A percentile compares a stretch with the other conserved stretches of the same genome.
phyloP scores from a whole-genome alignment of 2,113 vertebrate genomes.

The human region DNA sequence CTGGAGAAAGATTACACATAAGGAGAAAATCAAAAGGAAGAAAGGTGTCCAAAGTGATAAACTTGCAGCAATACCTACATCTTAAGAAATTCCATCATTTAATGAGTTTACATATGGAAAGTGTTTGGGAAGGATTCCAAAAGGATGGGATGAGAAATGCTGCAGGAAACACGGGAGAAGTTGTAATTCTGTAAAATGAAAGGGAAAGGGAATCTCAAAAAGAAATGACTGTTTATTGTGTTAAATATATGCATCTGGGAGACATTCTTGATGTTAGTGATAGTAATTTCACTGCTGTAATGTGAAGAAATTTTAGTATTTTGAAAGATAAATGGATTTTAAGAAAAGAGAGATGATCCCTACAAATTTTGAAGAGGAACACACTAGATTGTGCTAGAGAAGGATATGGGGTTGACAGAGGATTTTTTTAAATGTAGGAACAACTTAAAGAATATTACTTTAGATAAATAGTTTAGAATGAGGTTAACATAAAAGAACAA shows the following conservation, averaged over 20 bases:
- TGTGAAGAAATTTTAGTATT: neutral
- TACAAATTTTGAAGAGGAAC: neutral
- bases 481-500: neutral
- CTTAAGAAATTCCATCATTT: neutral
- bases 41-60: neutral
- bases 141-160: neutral
- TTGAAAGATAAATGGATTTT: neutral
- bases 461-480: neutral
- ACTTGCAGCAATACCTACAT: neutral
- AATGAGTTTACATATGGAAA: neutral
- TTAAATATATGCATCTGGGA: neutral
- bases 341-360: neutral
- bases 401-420: neutral
- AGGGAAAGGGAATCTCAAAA: neutral
- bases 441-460: neutral
- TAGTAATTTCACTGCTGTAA: neutral
- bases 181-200: neutral
- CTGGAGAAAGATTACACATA: neutral
- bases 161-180: neutral
- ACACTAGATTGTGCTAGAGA: neutral
- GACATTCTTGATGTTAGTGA: neutral
- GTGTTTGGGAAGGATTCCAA: neutral
- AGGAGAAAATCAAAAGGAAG: neutral
- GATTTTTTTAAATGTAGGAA: neutral
- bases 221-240: neutral